Percentiles rank a stretch among this genome's conserved stretches.
These are phyloP conservation scores for Sebastes steindachneri DNA, from an alignment of 2,797 vertebrate genomes.

Conservation along the genomic window DNA sequence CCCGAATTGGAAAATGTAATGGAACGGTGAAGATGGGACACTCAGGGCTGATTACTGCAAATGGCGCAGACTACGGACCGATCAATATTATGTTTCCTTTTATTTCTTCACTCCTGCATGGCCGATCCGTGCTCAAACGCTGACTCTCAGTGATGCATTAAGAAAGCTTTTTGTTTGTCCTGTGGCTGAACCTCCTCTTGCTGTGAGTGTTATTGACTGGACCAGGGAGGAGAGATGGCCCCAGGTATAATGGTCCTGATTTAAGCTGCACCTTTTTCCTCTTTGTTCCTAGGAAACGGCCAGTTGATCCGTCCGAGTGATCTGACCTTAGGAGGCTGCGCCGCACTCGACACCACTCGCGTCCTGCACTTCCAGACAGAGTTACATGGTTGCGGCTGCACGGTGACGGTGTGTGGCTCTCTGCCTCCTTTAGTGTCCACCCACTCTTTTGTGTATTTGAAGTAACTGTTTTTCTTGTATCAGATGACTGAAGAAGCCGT, in stretches of 20 bases:
- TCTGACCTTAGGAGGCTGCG: constrained; percentile 75
- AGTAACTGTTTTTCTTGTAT: background rate
- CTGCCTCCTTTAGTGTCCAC: background rate
- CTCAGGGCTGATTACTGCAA: constrained; percentile 51
- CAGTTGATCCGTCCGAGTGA: constrained; percentile 61
- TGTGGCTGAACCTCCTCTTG: constrained; percentile 46
- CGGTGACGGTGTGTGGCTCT: constrained; percentile 16
- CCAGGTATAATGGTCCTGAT: constrained; percentile 31
- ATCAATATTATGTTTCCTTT: constrained; percentile 63
- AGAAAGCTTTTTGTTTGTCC: constrained; percentile 48
- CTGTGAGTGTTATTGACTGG: constrained; percentile 53
- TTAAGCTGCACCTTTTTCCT: background rate
- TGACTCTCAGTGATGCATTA: constrained; percentile 44
- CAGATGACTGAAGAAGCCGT: constrained; percentile 70
- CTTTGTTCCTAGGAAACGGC: constrained; percentile 62
- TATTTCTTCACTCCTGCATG: constrained; percentile 38
- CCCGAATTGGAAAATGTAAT: constrained; percentile 26
- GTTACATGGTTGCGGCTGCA: constrained; percentile 69
- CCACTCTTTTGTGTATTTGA: background rate
- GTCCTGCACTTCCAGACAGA: constrained; percentile 58
- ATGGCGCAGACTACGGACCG: constrained; percentile 17
- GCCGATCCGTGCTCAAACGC: background rate
- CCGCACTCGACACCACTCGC: background rate
- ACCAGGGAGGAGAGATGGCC: constrained; percentile 12
- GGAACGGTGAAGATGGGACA: constrained; percentile 34